Evolutionary conservation across 2,113 vertebrate species (phyloP), one percentile per base, ranked within the genome.

Genomic region (Haemorhous mexicanus): DNA sequence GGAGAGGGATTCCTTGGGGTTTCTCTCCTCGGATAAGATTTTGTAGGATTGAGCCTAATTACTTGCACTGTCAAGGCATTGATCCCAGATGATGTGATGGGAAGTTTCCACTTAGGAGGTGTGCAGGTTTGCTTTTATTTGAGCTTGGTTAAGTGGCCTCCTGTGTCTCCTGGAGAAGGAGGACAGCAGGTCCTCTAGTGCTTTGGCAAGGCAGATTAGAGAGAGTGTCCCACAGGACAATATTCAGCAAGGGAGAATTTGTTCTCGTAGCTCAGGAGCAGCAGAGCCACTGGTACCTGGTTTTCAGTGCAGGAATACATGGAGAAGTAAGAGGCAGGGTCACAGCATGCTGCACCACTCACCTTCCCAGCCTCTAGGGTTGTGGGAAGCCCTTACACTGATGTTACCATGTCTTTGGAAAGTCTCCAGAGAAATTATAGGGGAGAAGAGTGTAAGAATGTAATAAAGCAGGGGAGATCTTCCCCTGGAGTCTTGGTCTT

Each of bases 31-130:
- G 4, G 37, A 20, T 88, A 28, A 75, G 70, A 17, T 89, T 91
- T 89, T 79, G 56, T 37, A 52, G 92, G 87, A 66, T 59, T 90
- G 82, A 93, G 64, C 68, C 47, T 89, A 68, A 87, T 95, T 93
- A 66, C 53, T 58, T 47, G 24, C 50, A 28, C 73, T 56, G 58
- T 76, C 67, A 35, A 76, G 56, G 41, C 91, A 87, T 74, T 52
- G 93, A 93, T 92, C 78, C 49, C 41, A n/a, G 59, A 27, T 0
- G 6, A 27, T 22, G 67, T 0, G 2, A 56, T 19, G 79, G 61
- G 81, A 80, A 68, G 41, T 75, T 93, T 80, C 47, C 50, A 59
- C 62, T 85, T 81, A 63, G 49, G 52, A 28, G 41, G 27, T 1
- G 2, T 0, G 1, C 44, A 6, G 61, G 19, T 78, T 86, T 4